Evolutionary conservation across 2,888 invertebrate species (phyloP), one percentile per base, ranked within the genome.

Genomic region (Tribolium freemani): DNA sequence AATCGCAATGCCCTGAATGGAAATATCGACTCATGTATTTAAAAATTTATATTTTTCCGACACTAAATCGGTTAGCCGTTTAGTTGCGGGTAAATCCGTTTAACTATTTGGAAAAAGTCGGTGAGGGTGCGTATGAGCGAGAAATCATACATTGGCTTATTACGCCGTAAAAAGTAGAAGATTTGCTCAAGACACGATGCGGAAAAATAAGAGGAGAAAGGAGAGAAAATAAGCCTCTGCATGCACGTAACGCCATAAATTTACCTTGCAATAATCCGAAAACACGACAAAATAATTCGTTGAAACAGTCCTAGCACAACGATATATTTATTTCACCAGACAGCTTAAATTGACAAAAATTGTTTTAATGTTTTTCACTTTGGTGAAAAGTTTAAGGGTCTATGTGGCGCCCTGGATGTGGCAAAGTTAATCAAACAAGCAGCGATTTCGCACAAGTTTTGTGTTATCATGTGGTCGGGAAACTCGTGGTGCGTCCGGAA

Each of bases 211-310:
- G 61, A 61, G 5, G 9, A 10, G 26, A 20, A 30, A 50, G 26
- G 16, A 46, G 13, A 16, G 30, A 54, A 67, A 67, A 46, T 16
- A 46, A 30, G 38, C 21, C 44, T 45, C 20, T 8, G 16, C 45
- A 66, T 53, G 54, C 66, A 66, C 66, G 54, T 45, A 69, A 31
- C 38, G 53, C 67, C 53, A 67, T 57, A 71, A 69, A 73, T 72
- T 75, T 75, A 75, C 73, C 75, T 73, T 69, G 69, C 61, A 71
- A 69, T 73, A 73, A 75, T 73, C 75, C 75, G 56, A 54, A 71
- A 68, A 54, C 70, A 74, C 58, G 66, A 66, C 60, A 63, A 74
- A 72, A 58, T 54, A 46, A 69, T 70, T 57, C 63, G 38, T 21
- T 63, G 63, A 53, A 66, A 75, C 70, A 75, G 60, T 13, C 26